Evolutionary conservation across 1,140 invertebrate species (phyloP).

Genomic region (Listronotus oregonensis): DNA sequence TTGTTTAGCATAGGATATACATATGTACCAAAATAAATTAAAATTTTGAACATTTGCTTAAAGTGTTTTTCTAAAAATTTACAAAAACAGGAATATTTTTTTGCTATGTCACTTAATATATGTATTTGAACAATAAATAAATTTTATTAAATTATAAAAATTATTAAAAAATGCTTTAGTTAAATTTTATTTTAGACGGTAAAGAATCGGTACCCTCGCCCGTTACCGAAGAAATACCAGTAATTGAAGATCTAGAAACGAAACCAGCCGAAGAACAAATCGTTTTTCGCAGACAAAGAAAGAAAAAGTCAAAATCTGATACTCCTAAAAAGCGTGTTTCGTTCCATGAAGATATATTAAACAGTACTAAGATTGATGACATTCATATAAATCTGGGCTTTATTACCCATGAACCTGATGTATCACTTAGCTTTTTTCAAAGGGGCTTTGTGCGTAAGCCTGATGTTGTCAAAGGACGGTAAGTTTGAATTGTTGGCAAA

Average conservation of each 20-base stretch:
- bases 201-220: constrained; percentile 24
- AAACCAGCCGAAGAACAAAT: constrained; percentile 56
- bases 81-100: no score
- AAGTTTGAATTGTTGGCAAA: constrained; percentile 7
- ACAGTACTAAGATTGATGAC: constrained; percentile 78
- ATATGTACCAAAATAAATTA: no score
- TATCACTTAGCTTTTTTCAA: constrained; percentile 62
- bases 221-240: constrained; percentile 28
- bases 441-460: constrained; percentile 61
- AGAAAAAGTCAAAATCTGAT: constrained; percentile 61
- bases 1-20: no score
- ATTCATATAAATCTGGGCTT: constrained; percentile 74
- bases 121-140: no score
- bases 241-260: constrained; percentile 44
- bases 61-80: no score
- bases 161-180: no score
- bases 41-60: no score
- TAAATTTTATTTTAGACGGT: constrained; percentile 18
- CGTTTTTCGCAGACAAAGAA: constrained; percentile 67
- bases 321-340: constrained; percentile 79
- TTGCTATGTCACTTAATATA: no score
- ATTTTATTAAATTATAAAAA: no score
- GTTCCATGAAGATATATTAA: constrained; percentile 82
- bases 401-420: constrained; percentile 69
- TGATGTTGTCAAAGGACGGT: constrained; percentile 62